Conservation (phyloP, 2,888 invertebrate species). For the Tachina fera region DNA sequence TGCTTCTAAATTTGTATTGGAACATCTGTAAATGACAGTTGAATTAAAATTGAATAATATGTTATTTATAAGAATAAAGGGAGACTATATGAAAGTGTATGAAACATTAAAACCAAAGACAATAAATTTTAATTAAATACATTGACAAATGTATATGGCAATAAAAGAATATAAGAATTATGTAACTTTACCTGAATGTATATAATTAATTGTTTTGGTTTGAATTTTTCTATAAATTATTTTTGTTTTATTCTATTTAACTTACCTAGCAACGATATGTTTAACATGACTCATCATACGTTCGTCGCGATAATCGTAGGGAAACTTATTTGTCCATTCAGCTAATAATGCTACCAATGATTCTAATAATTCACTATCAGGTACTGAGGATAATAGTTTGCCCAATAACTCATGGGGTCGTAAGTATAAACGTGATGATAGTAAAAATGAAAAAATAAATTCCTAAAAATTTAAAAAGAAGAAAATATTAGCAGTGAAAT, state of each 20-base stretch:
- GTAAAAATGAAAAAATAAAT: slow-evolving; percentile 83
- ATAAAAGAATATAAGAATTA: too few species aligned
- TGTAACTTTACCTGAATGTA: too few species aligned
- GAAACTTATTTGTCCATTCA: slow-evolving; percentile 83
- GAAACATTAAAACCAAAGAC: not conserved
- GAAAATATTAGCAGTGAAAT: not conserved
- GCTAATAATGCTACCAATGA: slow-evolving; percentile 81
- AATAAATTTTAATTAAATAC: too few species aligned
- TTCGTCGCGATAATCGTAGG: slow-evolving; percentile 83
- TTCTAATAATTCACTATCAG: slow-evolving; percentile 82
- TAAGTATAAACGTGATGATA: slow-evolving; percentile 83
- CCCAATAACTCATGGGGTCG: slow-evolving; percentile 82
- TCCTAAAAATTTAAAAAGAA: slow-evolving; percentile 76
- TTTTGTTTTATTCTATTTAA: slow-evolving; percentile 11
- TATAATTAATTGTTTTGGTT: not conserved
- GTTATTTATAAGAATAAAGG: not conserved
- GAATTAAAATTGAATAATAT: slow-evolving; percentile 41
- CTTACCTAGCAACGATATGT: slow-evolving; percentile 83
- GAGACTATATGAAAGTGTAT: not conserved
- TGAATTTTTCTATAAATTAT: not conserved
- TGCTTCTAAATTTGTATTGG: slow-evolving; percentile 82
- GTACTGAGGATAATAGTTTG: slow-evolving; percentile 81
- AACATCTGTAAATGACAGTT: slow-evolving; percentile 78
- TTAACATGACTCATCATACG: slow-evolving; percentile 83
- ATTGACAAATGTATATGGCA: too few species aligned